Base-by-base conservation (phyloP, 2,888 invertebrate genomes). In the Leistus spinibarbis region DNA sequence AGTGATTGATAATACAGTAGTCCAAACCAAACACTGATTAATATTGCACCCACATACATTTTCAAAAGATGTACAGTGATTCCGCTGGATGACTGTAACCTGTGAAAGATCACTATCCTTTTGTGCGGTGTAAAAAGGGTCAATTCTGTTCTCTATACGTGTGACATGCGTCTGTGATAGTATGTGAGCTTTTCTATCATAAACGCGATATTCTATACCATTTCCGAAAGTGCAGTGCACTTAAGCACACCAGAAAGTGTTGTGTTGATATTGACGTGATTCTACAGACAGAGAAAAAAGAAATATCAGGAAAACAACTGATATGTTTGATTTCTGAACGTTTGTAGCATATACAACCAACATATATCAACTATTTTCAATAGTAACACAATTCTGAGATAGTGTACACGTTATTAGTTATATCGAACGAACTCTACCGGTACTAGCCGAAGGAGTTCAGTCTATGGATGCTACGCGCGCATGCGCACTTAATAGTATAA, bases 171-270 rank as follows among this genome's bases (percentile, higher is more conserved):
- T n/a, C n/a, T n/a, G n/a, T n/a, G n/a, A n/a, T n/a, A n/a, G n/a
- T 40, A 40, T 40, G 40, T 40, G 40, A 1, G 40, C 3, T 66
- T 72, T 71, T 66, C 72, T 71, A 72, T 72, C 72, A 72, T 72
- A 72, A 71, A 64, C 23, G 71, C 54, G 54, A 71, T 64, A 71
- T 63, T 40, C 71, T 71, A 64, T 64, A 64, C 56, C 54, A 40
- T 57, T 7, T 16, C 23, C 57, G 56, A 72, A 72, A 72, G 72
- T 72, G 72, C 72, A 72, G 66, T 72, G 72, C 72, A 72, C 72
- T 72, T 72, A 72, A 24, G n/a, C 22, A 22, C 5, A 40, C 3
- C 40, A 40, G 40, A 40, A 40, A 40, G 40, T 40, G 40, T 40
- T 40, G 40, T 10, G 10, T 7, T 40, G 40, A 40, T 40, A 40